Conservation (phyloP, 2,113 vertebrate genomes). For the Benitochromis conjunctus region DNA sequence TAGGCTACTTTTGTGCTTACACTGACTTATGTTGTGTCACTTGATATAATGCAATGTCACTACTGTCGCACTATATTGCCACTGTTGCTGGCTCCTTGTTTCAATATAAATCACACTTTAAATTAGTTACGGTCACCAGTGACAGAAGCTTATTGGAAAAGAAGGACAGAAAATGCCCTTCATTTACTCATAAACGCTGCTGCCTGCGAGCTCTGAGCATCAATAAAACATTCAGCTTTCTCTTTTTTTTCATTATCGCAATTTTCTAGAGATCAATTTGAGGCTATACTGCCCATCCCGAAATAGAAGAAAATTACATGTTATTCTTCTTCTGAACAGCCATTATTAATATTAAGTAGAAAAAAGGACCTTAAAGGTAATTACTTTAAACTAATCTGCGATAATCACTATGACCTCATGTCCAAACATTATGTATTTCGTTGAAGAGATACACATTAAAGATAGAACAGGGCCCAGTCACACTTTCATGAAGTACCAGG, state of each 20-base stretch:
- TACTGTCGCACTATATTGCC: not conserved
- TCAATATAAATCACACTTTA: not conserved
- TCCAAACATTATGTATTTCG: not conserved
- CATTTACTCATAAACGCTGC: not conserved
- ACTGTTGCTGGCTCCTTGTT: not conserved
- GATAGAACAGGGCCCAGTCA: not conserved
- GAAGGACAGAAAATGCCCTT: not conserved
- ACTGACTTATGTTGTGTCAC: not conserved
- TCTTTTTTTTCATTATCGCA: not conserved
- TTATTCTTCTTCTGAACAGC: not conserved
- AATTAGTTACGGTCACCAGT: not conserved
- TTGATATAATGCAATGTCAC: not conserved
- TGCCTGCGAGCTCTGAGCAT: not conserved
- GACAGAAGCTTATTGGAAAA: not conserved
- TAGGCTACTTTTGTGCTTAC: not conserved
- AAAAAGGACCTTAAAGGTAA: not conserved
- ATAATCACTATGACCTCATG: too few relatives aligned
- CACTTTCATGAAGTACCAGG: not conserved
- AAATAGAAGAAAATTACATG: not conserved
- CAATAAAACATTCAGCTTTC: not conserved
- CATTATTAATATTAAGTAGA: not conserved
- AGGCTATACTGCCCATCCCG: fast-evolving
- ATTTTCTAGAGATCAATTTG: not conserved
- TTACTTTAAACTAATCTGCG: not conserved
- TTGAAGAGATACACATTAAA: not conserved